Evolutionary conservation across 2,113 vertebrate species (phyloP).

Genomic region (Rissa tridactyla): DNA sequence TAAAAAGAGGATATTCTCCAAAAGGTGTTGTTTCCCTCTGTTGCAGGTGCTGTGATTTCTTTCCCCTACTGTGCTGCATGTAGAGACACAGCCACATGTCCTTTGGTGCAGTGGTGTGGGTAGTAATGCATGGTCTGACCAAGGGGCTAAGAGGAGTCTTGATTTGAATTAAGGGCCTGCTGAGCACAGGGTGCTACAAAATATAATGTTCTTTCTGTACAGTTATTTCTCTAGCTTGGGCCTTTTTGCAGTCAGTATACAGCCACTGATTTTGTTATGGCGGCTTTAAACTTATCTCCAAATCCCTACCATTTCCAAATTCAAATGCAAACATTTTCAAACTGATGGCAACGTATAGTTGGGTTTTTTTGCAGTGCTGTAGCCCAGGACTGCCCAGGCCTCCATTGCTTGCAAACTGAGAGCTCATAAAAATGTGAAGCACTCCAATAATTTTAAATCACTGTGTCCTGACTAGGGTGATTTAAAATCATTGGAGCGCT

Average conservation of each 20-base stretch:
- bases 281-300: neutral
- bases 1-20: neutral
- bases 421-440: constrained; percentile 33
- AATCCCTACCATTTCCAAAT: neutral
- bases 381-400: neutral
- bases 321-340: neutral
- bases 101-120: neutral
- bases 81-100: neutral
- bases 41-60: neutral
- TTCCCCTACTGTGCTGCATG: neutral
- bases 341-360: neutral
- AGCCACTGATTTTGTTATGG: neutral
- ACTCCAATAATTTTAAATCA: constrained; percentile 48
- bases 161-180: neutral
- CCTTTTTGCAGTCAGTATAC: neutral
- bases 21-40: neutral
- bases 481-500: constrained; percentile 35
- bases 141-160: neutral
- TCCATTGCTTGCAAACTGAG: neutral
- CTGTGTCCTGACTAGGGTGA: neutral
- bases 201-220: neutral
- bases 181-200: neutral
- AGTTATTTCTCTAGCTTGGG: neutral
- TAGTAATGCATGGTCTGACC: neutral
- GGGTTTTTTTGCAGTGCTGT: neutral